These are phyloP conservation scores for Serrognathus titanus DNA, from an alignment of 2,888 invertebrate species.

Conservation along the genomic window DNA sequence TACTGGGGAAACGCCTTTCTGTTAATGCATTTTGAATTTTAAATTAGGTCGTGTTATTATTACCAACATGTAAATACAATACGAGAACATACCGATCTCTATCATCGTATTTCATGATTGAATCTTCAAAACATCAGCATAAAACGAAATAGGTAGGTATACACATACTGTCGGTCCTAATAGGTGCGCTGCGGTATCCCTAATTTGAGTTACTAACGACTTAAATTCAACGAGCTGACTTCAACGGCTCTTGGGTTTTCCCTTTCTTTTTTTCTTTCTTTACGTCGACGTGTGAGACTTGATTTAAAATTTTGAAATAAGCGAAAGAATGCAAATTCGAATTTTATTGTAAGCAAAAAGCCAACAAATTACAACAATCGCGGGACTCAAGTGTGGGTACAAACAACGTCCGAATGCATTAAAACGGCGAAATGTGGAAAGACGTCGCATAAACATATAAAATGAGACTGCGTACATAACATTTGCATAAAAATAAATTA, in stretches of 20 bases:
- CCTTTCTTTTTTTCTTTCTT: neutral
- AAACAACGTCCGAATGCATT: neutral
- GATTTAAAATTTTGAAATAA: neutral
- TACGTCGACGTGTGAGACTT: neutral
- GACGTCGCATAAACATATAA: conserved; percentile 4
- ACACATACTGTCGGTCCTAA: too few relatives aligned
- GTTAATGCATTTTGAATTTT: conserved; percentile 8
- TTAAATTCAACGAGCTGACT: too few relatives aligned
- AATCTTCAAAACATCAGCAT: too few relatives aligned
- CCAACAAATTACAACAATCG: neutral
- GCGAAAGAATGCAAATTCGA: neutral
- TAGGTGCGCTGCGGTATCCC: too few relatives aligned
- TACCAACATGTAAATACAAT: neutral
- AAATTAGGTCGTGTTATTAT: conserved; percentile 7
- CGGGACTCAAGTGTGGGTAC: neutral
- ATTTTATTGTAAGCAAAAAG: neutral
- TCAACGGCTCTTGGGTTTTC: too few relatives aligned
- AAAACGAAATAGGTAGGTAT: too few relatives aligned
- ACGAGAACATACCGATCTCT: too few relatives aligned
- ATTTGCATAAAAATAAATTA: conserved; percentile 17
- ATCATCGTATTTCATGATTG: too few relatives aligned
- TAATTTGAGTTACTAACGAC: too few relatives aligned
- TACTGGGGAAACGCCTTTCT: conserved; percentile 4
- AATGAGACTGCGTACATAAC: conserved; percentile 10
- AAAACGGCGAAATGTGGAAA: conserved; percentile 9